These are phyloP conservation scores for Enteromius fasciolatus DNA, from an alignment of 2,797 vertebrate species.

Conservation along the genomic window DNA sequence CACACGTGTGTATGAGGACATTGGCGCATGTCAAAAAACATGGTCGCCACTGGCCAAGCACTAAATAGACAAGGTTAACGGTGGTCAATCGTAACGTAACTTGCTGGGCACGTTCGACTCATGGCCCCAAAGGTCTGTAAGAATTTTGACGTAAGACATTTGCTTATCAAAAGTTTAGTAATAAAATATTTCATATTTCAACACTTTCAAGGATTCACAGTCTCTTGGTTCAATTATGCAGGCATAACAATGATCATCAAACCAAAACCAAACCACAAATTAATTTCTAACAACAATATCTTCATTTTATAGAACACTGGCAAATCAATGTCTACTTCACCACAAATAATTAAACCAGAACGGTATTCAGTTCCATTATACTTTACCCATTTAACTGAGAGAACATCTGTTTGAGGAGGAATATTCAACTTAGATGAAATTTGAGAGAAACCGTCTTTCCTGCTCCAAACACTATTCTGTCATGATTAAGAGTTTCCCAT, in stretches of 20 bases:
- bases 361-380: conserved; percentile 20
- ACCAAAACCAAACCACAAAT: conserved; percentile 11
- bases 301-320: neutral
- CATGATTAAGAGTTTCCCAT: neutral
- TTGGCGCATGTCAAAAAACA: too few species aligned
- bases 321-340: conserved; percentile 34
- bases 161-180: neutral
- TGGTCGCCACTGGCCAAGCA: too few species aligned
- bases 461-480: conserved; percentile 21
- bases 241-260: conserved; percentile 12
- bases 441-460: conserved; percentile 14
- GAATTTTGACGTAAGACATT: neutral
- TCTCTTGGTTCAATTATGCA: neutral
- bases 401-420: conserved; percentile 1
- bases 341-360: conserved; percentile 22
- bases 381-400: conserved; percentile 25
- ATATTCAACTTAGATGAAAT: conserved; percentile 18
- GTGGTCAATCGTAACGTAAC: too few species aligned
- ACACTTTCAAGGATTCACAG: neutral
- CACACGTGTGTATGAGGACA: too few species aligned
- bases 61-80: too few species aligned
- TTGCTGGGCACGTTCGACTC: too few species aligned
- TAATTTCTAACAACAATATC: conserved; percentile 1
- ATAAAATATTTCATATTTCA: neutral
- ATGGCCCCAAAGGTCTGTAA: too few species aligned